Percentiles rank a stretch among this genome's conserved stretches.
phyloP scores from a whole-genome alignment of 2,113 vertebrate genomes.

The Equus przewalskii region DNA sequence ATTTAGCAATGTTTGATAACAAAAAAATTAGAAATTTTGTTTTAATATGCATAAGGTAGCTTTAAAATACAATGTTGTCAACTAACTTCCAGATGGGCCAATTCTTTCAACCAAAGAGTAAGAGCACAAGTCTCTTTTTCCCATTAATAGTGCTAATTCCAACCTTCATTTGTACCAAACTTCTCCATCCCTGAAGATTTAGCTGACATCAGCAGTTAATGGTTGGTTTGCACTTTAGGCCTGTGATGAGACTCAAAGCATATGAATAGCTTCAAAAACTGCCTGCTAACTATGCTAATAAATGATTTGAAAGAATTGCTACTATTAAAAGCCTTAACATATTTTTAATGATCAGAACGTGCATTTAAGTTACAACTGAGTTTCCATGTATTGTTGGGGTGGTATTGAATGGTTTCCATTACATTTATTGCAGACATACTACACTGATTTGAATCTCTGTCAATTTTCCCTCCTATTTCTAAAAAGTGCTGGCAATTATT shows the following conservation, averaged over 20 bases:
- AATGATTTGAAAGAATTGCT: slow-evolving; percentile 47
- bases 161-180: background rate
- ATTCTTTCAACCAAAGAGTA: background rate
- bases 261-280: slow-evolving; percentile 57
- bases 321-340: slow-evolving; percentile 46
- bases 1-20: background rate
- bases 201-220: slow-evolving; percentile 51
- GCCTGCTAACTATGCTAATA: slow-evolving; percentile 53
- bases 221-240: slow-evolving; percentile 56
- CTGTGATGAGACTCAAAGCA: slow-evolving; percentile 53
- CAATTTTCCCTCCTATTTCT: background rate
- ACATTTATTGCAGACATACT: background rate
- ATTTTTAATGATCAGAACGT: slow-evolving; percentile 54
- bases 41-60: background rate
- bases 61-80: background rate
- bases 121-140: slow-evolving; percentile 37
- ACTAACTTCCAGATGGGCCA: background rate
- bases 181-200: slow-evolving; percentile 35
- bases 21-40: background rate
- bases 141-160: slow-evolving; percentile 53
- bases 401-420: background rate
- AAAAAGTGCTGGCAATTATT: background rate
- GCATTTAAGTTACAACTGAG: slow-evolving; percentile 48
- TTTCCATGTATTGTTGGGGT: background rate
- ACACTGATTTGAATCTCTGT: background rate